Conservation (phyloP, 2,888 invertebrate genomes). For the Cheilosia grossa region DNA sequence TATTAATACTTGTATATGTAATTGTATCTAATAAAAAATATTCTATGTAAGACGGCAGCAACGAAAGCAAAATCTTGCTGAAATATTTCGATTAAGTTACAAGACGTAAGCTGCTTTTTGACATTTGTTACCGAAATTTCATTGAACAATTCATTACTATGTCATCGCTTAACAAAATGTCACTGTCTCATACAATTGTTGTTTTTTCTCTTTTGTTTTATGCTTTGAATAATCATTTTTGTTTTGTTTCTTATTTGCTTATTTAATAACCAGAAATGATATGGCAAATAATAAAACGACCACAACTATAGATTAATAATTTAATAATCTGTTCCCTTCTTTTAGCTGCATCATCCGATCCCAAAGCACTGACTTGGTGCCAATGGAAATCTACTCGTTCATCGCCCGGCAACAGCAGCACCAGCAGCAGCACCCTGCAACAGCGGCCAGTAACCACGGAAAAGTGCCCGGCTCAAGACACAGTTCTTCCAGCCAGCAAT, state of each 20-base stretch:
- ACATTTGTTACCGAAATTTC: conserved; percentile 55
- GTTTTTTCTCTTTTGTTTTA: conserved; percentile 20
- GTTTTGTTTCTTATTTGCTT: conserved; percentile 5
- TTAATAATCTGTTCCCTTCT: conserved; percentile 52
- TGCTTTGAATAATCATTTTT: conserved; percentile 1
- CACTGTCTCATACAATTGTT: conserved; percentile 42
- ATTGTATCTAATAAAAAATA: conserved; percentile 67
- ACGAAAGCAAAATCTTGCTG: conserved; percentile 51
- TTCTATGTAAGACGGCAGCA: conserved; percentile 62
- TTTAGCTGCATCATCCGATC: conserved; percentile 80
- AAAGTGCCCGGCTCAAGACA: conserved; percentile 78
- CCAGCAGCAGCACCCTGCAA: conserved; percentile 56
- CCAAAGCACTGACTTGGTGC: conserved; percentile 80
- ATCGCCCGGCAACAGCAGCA: conserved; percentile 76
- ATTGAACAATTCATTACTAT: conserved; percentile 39
- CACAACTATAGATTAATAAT: background rate
- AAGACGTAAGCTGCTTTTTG: conserved; percentile 71
- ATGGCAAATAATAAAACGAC: background rate
- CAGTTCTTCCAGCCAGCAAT: conserved; percentile 78
- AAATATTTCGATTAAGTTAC: conserved; percentile 55
- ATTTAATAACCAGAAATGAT: conserved; percentile 1
- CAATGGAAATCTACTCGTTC: conserved; percentile 79
- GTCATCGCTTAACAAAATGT: conserved; percentile 45
- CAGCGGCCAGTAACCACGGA: conserved; percentile 65
- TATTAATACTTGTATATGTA: conserved; percentile 59